phyloP scores from a whole-genome alignment of 2,888 invertebrate species.

The Euclidia mi region DNA sequence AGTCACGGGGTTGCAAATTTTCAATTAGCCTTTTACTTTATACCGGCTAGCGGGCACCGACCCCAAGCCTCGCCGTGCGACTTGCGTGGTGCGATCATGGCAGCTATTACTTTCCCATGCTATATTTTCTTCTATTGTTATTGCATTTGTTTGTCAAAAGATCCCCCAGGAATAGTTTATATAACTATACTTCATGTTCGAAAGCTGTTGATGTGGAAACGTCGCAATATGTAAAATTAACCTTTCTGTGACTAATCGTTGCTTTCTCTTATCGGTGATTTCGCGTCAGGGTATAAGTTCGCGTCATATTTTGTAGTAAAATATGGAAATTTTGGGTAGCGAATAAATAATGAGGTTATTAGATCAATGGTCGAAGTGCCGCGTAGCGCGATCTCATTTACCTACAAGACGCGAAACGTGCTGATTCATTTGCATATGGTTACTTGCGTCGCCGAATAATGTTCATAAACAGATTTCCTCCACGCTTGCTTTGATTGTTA shows the following conservation, averaged over 20 bases:
- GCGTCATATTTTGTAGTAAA: slow-evolving; percentile 61
- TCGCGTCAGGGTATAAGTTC: slow-evolving; percentile 66
- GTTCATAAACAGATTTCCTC: slow-evolving; percentile 42
- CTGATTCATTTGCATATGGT: slow-evolving; percentile 89
- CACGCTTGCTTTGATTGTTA: slow-evolving; percentile 34
- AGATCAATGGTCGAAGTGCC: slow-evolving; percentile 85
- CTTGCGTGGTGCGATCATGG: slow-evolving; percentile 90
- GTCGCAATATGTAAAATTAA: slow-evolving; percentile 81
- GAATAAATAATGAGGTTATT: slow-evolving; percentile 84
- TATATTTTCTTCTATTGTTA: slow-evolving; percentile 56
- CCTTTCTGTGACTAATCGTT: slow-evolving; percentile 84
- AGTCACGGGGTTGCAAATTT: slow-evolving; percentile 71
- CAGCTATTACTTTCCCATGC: slow-evolving; percentile 87
- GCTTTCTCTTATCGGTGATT: slow-evolving; percentile 87
- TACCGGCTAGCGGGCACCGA: slow-evolving; percentile 92
- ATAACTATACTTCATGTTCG: slow-evolving; percentile 70
- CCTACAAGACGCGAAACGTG: slow-evolving; percentile 82
- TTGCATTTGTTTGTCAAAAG: slow-evolving; percentile 45
- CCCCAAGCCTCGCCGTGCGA: slow-evolving; percentile 91
- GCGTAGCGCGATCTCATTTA: slow-evolving; percentile 85
- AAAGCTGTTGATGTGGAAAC: slow-evolving; percentile 72
- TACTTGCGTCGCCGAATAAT: slow-evolving; percentile 55
- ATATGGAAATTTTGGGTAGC: slow-evolving; percentile 62
- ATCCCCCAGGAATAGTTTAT: slow-evolving; percentile 72
- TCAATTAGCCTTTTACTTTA: slow-evolving; percentile 83